Evolutionary conservation across 2,888 invertebrate genomes (phyloP), one percentile per base, ranked within the genome.

Genomic region (Zootermopsis nevadensis): DNA sequence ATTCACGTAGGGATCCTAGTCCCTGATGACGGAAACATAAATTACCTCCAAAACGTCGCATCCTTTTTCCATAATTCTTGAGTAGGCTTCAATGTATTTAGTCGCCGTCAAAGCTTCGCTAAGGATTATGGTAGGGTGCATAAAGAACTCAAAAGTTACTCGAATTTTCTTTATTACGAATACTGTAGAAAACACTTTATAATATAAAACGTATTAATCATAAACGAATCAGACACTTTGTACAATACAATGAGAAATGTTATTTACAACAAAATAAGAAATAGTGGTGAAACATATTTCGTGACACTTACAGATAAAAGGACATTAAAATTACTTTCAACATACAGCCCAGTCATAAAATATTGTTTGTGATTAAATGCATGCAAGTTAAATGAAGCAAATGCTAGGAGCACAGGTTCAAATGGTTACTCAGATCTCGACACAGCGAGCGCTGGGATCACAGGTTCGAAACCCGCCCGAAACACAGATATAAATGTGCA

Each of bases 111-210:
- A 15, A 19, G 12, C 4, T 48, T 48, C 19, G 27, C 7, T 60
- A 27, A 60, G 2, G n/a, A 27, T 1, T 0, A n/a, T 27, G 60
- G 7, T n/a, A 27, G 12, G 60, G 3, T 27, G 1, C 27, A 60
- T 60, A 10, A 1, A n/a, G n/a, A 60, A 12, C 10, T n/a, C 7
- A 15, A 27, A 60, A 27, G n/a, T 1, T n/a, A 60, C 60, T 60
- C 27, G 27, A n/a, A 2, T 60, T 10, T 1, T 60, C 60, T 69
- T 69, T 69, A 69, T 69, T 69, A 69, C 69, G 33, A 69, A 69
- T 69, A 69, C 3, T 10, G 30, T 69, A 69, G 31, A 33, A 69
- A 69, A 69, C 33, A 69, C 33, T 31, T 69, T 69, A 69, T 69
- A 31, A 19, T n/a, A 33, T 33, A n/a, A n/a, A 60, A n/a, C n/a